Conservation (phyloP, 2,797 vertebrate species). For the Halcyon chelicuti region DNA sequence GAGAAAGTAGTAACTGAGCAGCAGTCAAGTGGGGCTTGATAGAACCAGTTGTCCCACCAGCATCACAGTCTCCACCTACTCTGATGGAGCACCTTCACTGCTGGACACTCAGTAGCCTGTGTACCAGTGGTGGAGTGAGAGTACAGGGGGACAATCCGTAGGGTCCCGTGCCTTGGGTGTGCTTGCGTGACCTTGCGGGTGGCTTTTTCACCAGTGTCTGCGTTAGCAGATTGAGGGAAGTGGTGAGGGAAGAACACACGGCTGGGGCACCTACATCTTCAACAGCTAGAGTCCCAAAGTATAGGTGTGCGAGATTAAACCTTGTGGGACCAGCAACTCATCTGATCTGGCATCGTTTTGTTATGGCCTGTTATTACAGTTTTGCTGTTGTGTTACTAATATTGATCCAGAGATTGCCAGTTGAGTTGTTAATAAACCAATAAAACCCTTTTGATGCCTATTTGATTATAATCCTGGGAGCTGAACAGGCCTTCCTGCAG, state of each 20-base stretch:
- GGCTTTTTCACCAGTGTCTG: not conserved
- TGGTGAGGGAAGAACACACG: too few species aligned
- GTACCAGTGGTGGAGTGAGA: too few species aligned
- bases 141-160: fast-evolving
- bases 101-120: not conserved
- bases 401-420: not conserved
- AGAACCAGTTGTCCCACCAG: not conserved
- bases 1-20: not conserved
- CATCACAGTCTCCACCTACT: not conserved
- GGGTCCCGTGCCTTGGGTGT: not conserved
- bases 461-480: not conserved
- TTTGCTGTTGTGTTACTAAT: not conserved
- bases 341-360: not conserved
- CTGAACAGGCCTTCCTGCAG: not conserved
- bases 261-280: not conserved
- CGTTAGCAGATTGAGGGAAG: not conserved
- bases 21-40: not conserved
- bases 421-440: not conserved
- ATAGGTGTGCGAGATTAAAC: not conserved
- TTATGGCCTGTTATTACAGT: not conserved
- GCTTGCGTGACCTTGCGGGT: fast-evolving
- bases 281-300: not conserved
- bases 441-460: not conserved
- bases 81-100: not conserved
- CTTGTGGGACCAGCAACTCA: not conserved